These are phyloP conservation scores for Vidua chalybeata DNA, from an alignment of 2,113 vertebrate genomes.

Conservation along the genomic window DNA sequence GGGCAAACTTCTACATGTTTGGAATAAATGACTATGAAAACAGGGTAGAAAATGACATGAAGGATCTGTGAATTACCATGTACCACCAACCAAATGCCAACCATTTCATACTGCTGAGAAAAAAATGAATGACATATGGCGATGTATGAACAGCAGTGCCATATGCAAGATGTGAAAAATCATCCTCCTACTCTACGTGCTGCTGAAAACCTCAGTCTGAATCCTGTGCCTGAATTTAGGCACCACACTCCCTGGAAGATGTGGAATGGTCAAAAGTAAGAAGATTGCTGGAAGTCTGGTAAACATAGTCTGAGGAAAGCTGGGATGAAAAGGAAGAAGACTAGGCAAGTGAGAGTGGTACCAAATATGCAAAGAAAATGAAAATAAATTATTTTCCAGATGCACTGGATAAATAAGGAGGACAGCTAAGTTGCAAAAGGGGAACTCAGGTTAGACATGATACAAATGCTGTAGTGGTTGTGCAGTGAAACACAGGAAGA, in stretches of 20 bases:
- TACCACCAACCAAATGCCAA: slow-evolving; percentile 31
- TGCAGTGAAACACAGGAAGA: neutral
- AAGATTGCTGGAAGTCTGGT: neutral
- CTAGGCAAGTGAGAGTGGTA: neutral
- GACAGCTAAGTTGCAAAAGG: neutral
- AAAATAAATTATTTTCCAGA: neutral
- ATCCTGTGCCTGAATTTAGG: slow-evolving; percentile 5
- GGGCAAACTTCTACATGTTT: neutral
- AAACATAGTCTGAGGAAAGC: neutral
- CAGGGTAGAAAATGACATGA: neutral
- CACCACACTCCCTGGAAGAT: neutral
- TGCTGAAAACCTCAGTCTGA: slow-evolving; percentile 33
- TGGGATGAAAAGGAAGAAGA: neutral
- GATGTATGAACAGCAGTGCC: slow-evolving; percentile 42
- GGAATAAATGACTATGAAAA: neutral
- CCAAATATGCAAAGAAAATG: neutral
- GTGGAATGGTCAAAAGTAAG: neutral
- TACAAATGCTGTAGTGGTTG: neutral
- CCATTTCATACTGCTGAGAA: slow-evolving; percentile 6
- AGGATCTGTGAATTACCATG: neutral
- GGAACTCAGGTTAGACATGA: neutral
- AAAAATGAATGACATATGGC: slow-evolving; percentile 36
- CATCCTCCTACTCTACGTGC: slow-evolving; percentile 38
- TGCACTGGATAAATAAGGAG: neutral
- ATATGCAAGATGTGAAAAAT: slow-evolving; percentile 58